Evolutionary conservation across 2,113 vertebrate species (phyloP), one percentile per base, ranked within the genome.

Genomic region (Stomatorhinus ivindoensis): DNA sequence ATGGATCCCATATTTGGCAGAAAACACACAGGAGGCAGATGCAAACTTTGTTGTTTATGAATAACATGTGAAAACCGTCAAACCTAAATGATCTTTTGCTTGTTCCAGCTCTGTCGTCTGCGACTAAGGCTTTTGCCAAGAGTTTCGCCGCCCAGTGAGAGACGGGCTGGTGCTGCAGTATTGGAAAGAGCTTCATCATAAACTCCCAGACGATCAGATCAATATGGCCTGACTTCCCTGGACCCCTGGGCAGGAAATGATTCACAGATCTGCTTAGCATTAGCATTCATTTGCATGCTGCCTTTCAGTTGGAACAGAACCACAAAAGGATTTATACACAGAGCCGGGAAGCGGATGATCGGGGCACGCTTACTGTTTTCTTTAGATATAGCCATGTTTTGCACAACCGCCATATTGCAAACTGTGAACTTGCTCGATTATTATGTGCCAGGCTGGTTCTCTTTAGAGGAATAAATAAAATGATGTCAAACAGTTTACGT

Each of bases 1-100:
- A 96, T 96, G 94, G 94, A 95, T 95, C 94, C 95, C 95, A 95
- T 93, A 94, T 95, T 96, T 95, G 93, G 93, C 94, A 94, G 93
- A 92, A 95, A 95, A 95, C 94, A 91, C 89, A 91, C 93, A 93
- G 90, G 90, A 95, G 94, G 94, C 93, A 61, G 93, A 92, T 93
- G 92, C 91, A 91, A 92, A 92, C 95, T 95, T 96, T 96, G 95
- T 95, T 96, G 95, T 95, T 95, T 95, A 95, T 95, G 94, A 95
- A 95, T 94, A 95, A 95, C 95, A 96, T 92, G 93, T 96, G 95
- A 95, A 95, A 96, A 94, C 95, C 94, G 95, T 96, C 95, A 96
- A 95, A 95, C 94, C 89, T 89, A 93, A 96, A 96, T 96, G 95
- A 96, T 96, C 95, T 94, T 94, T 95, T 92, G 93, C 95, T 95